Conservation (phyloP, 2,797 vertebrate species). For the Darevskia mixta region DNA sequence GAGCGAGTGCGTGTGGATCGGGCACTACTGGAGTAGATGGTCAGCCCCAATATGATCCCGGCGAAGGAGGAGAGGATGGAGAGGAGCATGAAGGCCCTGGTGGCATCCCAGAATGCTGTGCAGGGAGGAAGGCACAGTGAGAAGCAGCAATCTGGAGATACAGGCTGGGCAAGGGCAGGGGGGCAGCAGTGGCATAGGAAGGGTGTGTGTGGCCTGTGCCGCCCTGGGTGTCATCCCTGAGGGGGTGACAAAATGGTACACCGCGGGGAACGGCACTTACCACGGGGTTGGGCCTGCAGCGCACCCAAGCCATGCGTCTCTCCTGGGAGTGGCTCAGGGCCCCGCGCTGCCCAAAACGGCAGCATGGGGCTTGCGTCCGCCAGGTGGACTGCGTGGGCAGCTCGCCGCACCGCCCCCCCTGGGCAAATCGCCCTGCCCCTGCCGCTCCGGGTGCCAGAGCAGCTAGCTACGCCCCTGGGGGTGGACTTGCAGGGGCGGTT, state of each 20-base stretch:
- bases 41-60: slow-evolving; percentile 83
- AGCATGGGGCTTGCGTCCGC: too few species aligned
- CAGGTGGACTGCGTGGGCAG: too few species aligned
- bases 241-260: too few species aligned
- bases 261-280: too few species aligned
- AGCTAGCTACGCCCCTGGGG: not conserved
- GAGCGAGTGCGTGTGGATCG: slow-evolving; percentile 77
- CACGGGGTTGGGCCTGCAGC: too few species aligned
- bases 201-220: not conserved
- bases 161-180: not conserved
- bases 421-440: too few species aligned
- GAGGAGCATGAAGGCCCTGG: slow-evolving; percentile 87
- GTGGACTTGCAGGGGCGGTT: not conserved
- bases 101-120: slow-evolving; percentile 87
- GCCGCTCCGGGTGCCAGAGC: not conserved
- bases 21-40: slow-evolving; percentile 77
- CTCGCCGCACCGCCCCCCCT: too few species aligned
- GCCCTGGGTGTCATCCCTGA: too few species aligned
- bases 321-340: too few species aligned
- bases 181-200: not conserved
- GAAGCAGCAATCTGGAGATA: too few species aligned
- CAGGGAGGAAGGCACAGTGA: not conserved
- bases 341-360: too few species aligned
- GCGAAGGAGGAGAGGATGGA: slow-evolving; percentile 83
- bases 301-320: too few species aligned